Evolutionary conservation across 2,797 vertebrate species (phyloP).

Genomic region (Agapornis canus): DNA sequence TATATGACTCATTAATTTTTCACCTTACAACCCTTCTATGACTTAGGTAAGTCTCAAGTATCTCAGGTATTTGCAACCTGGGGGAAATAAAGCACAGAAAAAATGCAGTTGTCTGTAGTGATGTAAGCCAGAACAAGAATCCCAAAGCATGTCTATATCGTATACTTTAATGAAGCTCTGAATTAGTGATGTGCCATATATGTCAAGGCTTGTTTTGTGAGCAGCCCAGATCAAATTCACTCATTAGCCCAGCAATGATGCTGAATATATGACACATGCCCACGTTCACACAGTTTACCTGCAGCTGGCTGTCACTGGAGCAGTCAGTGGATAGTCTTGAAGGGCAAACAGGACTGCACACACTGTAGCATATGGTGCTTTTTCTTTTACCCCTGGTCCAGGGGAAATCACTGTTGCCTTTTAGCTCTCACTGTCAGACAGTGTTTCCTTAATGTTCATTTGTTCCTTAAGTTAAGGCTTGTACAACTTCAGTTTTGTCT

Average conservation of each 20-base stretch:
- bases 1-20: neutral
- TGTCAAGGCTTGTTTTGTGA: neutral
- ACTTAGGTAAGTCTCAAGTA: neutral
- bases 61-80: neutral
- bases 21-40: neutral
- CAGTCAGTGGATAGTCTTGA: neutral
- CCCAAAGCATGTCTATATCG: neutral
- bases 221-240: neutral
- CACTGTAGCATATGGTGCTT: neutral
- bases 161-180: neutral
- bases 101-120: neutral
- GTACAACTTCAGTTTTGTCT: neutral
- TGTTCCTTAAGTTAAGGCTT: neutral
- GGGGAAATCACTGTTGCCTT: neutral
- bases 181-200: neutral
- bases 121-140: neutral
- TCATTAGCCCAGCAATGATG: neutral
- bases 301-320: neutral
- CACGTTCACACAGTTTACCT: rapidly evolving
- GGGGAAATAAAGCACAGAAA: neutral
- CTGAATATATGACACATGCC: neutral
- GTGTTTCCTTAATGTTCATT: neutral
- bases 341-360: neutral
- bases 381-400: neutral
- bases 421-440: neutral